A percentile compares a stretch with the other conserved stretches of the same genome.
Evolutionary conservation across 2,888 invertebrate genomes (phyloP).

Genomic region (Alentia gelatinosa): DNA sequence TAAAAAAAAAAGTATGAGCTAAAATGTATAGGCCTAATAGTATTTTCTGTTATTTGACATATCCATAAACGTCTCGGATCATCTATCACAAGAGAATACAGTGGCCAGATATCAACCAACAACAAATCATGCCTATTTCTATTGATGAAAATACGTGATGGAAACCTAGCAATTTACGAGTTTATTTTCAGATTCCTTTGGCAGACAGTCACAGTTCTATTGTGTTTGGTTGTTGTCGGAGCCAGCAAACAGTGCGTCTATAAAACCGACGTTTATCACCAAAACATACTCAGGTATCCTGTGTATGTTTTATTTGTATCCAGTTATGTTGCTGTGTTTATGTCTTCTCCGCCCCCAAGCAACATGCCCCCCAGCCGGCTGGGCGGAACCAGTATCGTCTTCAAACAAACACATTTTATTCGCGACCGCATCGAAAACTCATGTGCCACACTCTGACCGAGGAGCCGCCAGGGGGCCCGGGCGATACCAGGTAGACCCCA

Average conservation of each 20-base stretch:
- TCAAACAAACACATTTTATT: constrained; percentile 20
- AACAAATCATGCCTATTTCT: too few species aligned
- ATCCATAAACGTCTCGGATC: too few species aligned
- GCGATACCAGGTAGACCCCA: not conserved
- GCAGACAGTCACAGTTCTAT: too few species aligned
- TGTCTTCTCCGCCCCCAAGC: not conserved
- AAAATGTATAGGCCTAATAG: too few species aligned
- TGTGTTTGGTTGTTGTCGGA: not conserved
- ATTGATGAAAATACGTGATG: too few species aligned
- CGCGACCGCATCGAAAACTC: not conserved
- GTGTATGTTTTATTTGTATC: constrained; percentile 47
- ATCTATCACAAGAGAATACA: too few species aligned
- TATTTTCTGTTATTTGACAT: too few species aligned
- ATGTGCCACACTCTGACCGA: not conserved
- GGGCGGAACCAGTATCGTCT: not conserved
- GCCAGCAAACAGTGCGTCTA: not conserved
- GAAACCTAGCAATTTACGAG: too few species aligned
- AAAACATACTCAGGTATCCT: not conserved
- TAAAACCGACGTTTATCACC: constrained; percentile 3
- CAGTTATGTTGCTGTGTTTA: constrained; percentile 34
- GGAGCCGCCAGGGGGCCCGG: not conserved
- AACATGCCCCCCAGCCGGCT: not conserved
- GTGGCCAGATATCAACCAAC: too few species aligned
- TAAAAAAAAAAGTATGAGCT: too few species aligned
- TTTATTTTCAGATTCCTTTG: too few species aligned